Evolutionary conservation across 2,113 vertebrate genomes (phyloP), one percentile per base, ranked within the genome.

Genomic region (Spheniscus mendiculus): DNA sequence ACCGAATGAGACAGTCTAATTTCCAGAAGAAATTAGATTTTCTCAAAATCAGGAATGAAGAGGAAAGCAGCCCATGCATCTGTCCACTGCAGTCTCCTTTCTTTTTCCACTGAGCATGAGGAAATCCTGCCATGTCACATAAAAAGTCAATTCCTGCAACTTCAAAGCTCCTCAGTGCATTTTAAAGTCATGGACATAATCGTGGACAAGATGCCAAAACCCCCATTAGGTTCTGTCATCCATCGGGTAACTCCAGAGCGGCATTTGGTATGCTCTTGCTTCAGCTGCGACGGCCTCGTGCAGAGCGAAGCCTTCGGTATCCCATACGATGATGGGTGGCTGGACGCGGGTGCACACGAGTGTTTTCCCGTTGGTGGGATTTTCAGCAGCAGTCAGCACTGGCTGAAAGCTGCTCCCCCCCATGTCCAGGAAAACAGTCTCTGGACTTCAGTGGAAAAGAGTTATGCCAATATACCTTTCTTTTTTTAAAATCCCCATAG

Each of bases 341-440:
- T 62, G 66, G 44, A 62, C 0, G 0, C 0, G 1, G 11, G 21
- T 6, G 15, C 1, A 1, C 4, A 15, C 15, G 42, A 52, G 8
- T 17, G 15, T 36, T 21, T 67, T 67, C 58, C 40, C 53, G 52
- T 29, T 52, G 34, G 55, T 59, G 38, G 55, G 50, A 73, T 34
- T 80, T 87, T 58, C 19, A 87, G 49, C 72, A 69, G 82, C 20
- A 72, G 7, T 56, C 2, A 0, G 36, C 29, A 10, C 29, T 83
- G 30, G 30, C 25, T 29, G 12, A 90, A 86, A 77, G 52, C 16
- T 63, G 49, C 44, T 78, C 15, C 79, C 27, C 52, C 69, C 21
- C n/a, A 25, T 19, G 42, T 58, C 42, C 42, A 62, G 21, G 22
- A 63, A 42, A 69, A 47, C 29, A 63, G 26, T 19, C 53, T 67